Base-by-base conservation (phyloP, 2,888 invertebrate species). In the Amblyjoppa fuscipennis region DNA sequence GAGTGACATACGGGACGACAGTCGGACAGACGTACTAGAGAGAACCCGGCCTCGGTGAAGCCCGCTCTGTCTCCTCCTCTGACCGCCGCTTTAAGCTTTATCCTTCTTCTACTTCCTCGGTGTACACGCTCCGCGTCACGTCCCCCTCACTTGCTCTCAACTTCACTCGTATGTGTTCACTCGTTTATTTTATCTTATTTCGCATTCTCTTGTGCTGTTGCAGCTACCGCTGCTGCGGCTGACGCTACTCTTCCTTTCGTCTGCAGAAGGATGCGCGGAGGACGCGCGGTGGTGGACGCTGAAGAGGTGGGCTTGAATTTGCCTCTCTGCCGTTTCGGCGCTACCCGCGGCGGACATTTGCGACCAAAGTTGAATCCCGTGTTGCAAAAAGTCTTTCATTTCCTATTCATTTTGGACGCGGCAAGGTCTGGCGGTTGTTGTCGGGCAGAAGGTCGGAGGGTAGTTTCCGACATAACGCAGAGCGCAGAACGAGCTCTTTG, bases 1-100 rank as follows among this genome's bases (percentile, higher is more conserved):
- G 88, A 88, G 84, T 88, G 88, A 88, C 88, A 86, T 87, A 88
- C 88, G 87, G 71, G 87, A 87, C 87, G 87, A 88, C 87, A 88
- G 87, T 86, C 77, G 70, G 87, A 88, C 88, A 88, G 87, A 88
- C 88, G 81, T 84, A 86, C 84, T 75, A 82, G 79, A 49, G 76
- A 76, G 59, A 75, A 82, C 45, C 25, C 78, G 69, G 49, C 70
- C 20, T 53, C 66, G 69, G 78, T 74, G 74, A 56, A 61, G 68
- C 38, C 34, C 38, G 38, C 68, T 68, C 41, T 41, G 38, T 68
- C 68, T 68, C 38, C 38, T 68, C 41, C 25, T 56, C 56, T 68
- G 41, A 38, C 20, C 41, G 68, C 41, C 41, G 38, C 68, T n/a
- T 38, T 38, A 68, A 41, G 41, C 68, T 41, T 9, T 68, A 20